phyloP scores from a whole-genome alignment of 2,888 invertebrate species.

The Julus scandinavius region DNA sequence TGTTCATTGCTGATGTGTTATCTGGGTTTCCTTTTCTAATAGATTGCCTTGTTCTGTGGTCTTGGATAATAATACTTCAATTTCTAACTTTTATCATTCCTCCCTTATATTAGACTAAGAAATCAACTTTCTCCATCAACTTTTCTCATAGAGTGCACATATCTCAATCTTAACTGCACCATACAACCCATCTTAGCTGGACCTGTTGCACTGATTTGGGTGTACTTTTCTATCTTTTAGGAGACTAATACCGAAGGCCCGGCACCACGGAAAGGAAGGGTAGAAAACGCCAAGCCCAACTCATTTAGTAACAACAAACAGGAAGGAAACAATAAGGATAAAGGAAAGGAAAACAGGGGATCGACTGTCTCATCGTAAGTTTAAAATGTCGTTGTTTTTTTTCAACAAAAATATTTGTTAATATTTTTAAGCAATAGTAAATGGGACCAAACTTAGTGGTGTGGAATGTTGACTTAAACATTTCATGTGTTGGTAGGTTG shows the following conservation, averaged over 20 bases:
- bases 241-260: slow-evolving; percentile 62
- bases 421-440: too few species aligned
- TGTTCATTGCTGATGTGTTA: background rate
- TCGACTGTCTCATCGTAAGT: slow-evolving; percentile 60
- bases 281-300: slow-evolving; percentile 65
- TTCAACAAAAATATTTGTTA: background rate
- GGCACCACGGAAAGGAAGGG: slow-evolving; percentile 56
- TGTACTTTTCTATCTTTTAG: slow-evolving; percentile 60
- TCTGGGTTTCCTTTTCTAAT: background rate
- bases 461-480: too few species aligned
- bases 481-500: too few species aligned
- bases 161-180: background rate
- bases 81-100: slow-evolving; percentile 1
- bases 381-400: background rate
- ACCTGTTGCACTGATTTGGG: background rate
- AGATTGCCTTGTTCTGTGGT: background rate
- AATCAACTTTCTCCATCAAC: background rate
- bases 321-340: slow-evolving; percentile 58
- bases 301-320: slow-evolving; percentile 62
- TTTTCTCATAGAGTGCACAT: background rate
- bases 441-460: too few species aligned
- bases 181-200: background rate
- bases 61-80: background rate
- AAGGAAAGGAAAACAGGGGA: slow-evolving; percentile 59
- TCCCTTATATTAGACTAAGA: background rate